phyloP scores from a whole-genome alignment of 2,113 vertebrate genomes.

The Tragulus kanchil region DNA sequence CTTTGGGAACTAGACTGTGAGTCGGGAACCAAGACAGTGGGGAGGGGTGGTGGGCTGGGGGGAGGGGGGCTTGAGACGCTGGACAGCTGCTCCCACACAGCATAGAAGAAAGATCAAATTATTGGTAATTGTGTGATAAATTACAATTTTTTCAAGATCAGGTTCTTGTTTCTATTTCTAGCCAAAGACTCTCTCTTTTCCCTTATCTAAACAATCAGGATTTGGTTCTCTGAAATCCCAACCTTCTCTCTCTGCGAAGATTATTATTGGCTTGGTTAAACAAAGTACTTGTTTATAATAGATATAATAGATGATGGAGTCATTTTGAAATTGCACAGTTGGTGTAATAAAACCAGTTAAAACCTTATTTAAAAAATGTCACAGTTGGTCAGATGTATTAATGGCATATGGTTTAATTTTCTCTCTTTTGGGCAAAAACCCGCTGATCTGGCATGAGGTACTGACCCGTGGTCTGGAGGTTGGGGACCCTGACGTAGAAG shows the following conservation, averaged over 20 bases:
- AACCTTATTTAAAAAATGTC: conserved; percentile 83
- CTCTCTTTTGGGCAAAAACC: too few species aligned
- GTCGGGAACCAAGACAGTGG: background rate
- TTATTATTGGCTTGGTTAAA: conserved; percentile 83
- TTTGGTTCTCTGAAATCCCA: conserved; percentile 66
- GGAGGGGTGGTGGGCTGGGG: background rate
- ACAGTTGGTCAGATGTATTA: conserved; percentile 82
- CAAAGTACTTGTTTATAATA: conserved; percentile 79
- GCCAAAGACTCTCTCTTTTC: conserved; percentile 68
- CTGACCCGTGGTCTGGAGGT: background rate
- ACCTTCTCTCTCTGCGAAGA: conserved; percentile 54
- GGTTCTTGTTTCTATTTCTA: conserved; percentile 76
- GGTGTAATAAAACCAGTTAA: conserved; percentile 83
- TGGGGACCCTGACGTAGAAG: background rate
- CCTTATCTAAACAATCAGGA: conserved; percentile 71
- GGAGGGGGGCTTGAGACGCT: background rate
- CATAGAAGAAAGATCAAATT: background rate
- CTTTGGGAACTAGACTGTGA: background rate
- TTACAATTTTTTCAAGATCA: conserved; percentile 65
- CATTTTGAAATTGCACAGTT: conserved; percentile 81
- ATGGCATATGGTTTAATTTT: conserved; percentile 73
- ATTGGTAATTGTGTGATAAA: background rate
- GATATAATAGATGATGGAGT: conserved; percentile 77
- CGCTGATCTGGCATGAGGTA: too few species aligned
- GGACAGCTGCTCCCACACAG: too few species aligned